phyloP scores from a whole-genome alignment of 35 echinoderm and acorn worm species.

The Anneissia japonica region DNA sequence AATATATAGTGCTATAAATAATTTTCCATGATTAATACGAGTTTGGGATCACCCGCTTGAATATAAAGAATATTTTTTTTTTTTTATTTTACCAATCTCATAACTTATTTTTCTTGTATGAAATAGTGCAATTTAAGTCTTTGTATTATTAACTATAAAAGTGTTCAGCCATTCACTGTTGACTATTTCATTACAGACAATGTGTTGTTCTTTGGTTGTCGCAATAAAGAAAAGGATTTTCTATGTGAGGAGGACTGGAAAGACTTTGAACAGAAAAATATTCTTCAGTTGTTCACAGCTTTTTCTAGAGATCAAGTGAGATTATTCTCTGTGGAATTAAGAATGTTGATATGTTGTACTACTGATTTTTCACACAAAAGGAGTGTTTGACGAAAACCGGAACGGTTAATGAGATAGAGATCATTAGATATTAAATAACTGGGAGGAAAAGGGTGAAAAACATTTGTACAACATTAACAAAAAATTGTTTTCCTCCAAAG shows the following conservation, averaged over 20 bases:
- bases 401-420: not conserved
- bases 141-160: no score
- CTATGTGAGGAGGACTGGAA: slow-evolving; percentile 60
- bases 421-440: not conserved
- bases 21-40: no score
- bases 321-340: not conserved
- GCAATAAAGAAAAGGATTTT: slow-evolving; percentile 67
- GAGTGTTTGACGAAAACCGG: not conserved
- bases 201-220: slow-evolving; percentile 78
- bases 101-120: no score
- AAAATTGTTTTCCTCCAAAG: no score
- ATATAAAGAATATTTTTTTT: no score
- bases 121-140: no score
- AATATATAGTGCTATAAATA: no score
- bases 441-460: not conserved
- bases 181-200: slow-evolving; percentile 32
- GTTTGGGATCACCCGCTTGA: no score
- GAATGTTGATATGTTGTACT: not conserved
- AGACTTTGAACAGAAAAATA: slow-evolving; percentile 9
- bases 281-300: slow-evolving; percentile 63
- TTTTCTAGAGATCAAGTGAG: slow-evolving; percentile 89
- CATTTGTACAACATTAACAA: no score
- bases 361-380: not conserved
- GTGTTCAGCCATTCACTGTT: no score
- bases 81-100: no score